Percentiles rank a stretch among this genome's conserved stretches.
phyloP scores from a whole-genome alignment of 2,113 vertebrate species.

The Illadopsis cleaveri region DNA sequence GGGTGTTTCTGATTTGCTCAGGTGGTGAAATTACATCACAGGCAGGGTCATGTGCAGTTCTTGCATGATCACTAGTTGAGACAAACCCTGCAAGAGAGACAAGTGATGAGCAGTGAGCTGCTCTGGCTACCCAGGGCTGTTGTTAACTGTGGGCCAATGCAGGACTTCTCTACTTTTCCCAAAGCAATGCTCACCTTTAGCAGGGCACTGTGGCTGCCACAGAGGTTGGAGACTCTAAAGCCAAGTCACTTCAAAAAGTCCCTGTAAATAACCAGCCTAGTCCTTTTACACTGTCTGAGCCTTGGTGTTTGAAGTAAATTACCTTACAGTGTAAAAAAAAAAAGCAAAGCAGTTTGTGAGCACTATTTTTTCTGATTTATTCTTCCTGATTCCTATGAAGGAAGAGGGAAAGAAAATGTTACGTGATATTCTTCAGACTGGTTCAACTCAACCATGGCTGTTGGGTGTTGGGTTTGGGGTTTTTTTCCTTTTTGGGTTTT shows the following conservation, averaged over 20 bases:
- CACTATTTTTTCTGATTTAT: background rate
- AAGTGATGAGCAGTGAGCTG: background rate
- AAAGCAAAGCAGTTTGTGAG: background rate
- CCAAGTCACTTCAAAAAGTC: background rate
- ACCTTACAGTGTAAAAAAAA: background rate
- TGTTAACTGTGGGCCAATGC: background rate
- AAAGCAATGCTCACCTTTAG: background rate
- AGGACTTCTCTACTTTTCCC: background rate
- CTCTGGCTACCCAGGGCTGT: background rate
- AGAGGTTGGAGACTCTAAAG: background rate
- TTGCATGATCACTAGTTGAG: background rate
- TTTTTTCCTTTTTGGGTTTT: background rate
- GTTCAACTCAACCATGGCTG: background rate
- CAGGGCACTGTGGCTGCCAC: background rate
- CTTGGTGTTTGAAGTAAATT: background rate
- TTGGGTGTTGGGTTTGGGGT: background rate
- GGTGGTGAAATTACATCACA: background rate
- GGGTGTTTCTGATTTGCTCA: background rate
- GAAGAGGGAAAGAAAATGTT: background rate
- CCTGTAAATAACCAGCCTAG: background rate
- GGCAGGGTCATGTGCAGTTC: background rate
- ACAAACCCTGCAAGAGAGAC: background rate
- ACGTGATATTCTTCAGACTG: background rate
- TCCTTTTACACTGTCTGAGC: background rate
- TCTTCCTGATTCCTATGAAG: background rate